Evolutionary conservation across 2,888 invertebrate species (phyloP).

Genomic region (Cenopis cana): DNA sequence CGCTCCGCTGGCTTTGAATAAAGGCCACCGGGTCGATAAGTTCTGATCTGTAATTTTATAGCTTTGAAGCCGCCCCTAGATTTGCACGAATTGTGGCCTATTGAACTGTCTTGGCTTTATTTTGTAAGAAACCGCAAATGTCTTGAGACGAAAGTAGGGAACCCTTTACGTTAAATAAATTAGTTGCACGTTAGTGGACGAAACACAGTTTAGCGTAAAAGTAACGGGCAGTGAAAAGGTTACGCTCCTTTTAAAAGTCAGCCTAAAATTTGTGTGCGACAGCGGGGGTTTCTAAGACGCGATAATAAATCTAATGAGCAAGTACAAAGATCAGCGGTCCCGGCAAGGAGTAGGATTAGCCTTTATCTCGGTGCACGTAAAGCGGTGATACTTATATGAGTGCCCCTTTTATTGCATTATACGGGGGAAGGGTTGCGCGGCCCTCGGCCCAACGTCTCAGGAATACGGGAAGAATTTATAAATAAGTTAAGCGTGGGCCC

Average conservation of each 20-base stretch:
- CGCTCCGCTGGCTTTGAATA: constrained; percentile 80
- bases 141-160: constrained; percentile 30
- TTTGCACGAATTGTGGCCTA: constrained; percentile 74
- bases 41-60: constrained; percentile 85
- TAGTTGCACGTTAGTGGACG: not conserved
- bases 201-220: constrained; percentile 14
- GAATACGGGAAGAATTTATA: constrained; percentile 79
- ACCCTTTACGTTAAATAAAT: constrained; percentile 24
- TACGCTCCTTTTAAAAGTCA: constrained; percentile 22
- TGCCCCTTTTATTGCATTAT: constrained; percentile 84
- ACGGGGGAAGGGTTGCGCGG: constrained; percentile 75
- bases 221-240: constrained; percentile 28
- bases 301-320: constrained; percentile 66
- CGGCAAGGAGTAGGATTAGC: constrained; percentile 74
- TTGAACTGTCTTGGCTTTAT: constrained; percentile 70
- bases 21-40: constrained; percentile 82
- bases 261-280: constrained; percentile 21
- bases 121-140: constrained; percentile 37
- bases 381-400: constrained; percentile 83
- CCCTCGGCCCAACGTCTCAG: constrained; percentile 64
- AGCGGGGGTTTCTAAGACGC: constrained; percentile 40
- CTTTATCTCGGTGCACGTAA: constrained; percentile 78
- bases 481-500: constrained; percentile 80
- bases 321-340: constrained; percentile 69
- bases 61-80: constrained; percentile 78